Evolutionary conservation across 2,113 vertebrate genomes (phyloP).

Genomic region (Megaptera novaeangliae): DNA sequence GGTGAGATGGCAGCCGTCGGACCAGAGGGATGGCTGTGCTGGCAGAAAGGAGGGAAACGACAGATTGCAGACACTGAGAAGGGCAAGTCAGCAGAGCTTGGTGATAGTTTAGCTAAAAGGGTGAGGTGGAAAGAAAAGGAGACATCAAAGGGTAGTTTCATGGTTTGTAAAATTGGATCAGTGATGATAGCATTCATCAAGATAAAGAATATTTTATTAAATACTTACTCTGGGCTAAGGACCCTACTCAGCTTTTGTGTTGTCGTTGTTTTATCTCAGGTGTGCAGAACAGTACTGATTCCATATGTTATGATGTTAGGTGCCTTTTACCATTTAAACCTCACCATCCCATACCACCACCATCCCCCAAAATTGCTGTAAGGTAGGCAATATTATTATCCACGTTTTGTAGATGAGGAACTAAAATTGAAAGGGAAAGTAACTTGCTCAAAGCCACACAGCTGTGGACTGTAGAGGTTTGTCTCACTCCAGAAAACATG

Average conservation of each 20-base stretch:
- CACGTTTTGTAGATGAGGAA: background rate
- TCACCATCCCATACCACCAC: background rate
- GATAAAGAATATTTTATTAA: background rate
- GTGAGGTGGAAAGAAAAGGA: background rate
- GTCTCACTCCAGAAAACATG: background rate
- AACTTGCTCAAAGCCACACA: background rate
- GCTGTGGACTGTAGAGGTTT: background rate
- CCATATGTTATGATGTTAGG: background rate
- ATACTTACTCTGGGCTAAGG: background rate
- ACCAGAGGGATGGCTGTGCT: background rate
- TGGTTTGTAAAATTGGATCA: background rate
- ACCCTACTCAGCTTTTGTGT: background rate
- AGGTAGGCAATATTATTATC: background rate
- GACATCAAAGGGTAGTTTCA: background rate
- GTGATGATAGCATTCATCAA: background rate
- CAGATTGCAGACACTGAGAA: background rate
- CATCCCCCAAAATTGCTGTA: background rate
- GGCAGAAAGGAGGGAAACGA: background rate
- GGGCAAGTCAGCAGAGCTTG: background rate
- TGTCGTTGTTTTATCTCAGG: background rate
- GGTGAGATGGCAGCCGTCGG: background rate
- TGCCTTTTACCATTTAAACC: background rate
- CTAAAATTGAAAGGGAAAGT: background rate
- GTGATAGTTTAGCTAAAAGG: background rate
- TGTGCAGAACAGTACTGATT: background rate